Percentiles rank a stretch among this genome's conserved stretches.
Evolutionary conservation across 2,888 invertebrate genomes (phyloP).

Genomic region (Leptinotarsa tumamoca): DNA sequence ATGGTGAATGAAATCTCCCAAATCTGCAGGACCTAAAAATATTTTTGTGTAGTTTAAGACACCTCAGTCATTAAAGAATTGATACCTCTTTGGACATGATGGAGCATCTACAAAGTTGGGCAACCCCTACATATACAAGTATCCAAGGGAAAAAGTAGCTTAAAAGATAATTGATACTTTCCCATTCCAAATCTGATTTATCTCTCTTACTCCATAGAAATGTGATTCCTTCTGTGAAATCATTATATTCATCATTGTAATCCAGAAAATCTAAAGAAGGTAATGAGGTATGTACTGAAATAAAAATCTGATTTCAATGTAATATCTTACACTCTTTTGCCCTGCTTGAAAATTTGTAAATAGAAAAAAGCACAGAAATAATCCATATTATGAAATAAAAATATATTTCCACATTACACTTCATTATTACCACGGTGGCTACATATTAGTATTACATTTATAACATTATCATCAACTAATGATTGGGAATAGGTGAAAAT

Average conservation of each 20-base stretch:
- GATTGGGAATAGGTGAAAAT: too few relatives aligned
- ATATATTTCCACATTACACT: slow-evolving; percentile 45
- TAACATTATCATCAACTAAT: too few relatives aligned
- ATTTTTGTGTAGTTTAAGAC: background rate
- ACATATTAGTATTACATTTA: too few relatives aligned
- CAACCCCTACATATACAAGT: slow-evolving; percentile 69
- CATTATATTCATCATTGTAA: slow-evolving; percentile 66
- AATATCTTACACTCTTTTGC: slow-evolving; percentile 60
- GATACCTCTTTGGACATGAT: slow-evolving; percentile 38
- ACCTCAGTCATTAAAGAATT: background rate
- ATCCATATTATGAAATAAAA: slow-evolving; percentile 71
- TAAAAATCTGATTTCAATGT: background rate
- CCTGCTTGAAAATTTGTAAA: slow-evolving; percentile 69
- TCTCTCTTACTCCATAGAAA: slow-evolving; percentile 72
- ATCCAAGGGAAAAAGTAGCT: slow-evolving; percentile 70
- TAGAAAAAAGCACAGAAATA: slow-evolving; percentile 69
- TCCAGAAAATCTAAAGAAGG: slow-evolving; percentile 63
- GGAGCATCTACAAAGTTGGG: slow-evolving; percentile 67
- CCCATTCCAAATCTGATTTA: slow-evolving; percentile 80
- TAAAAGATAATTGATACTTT: slow-evolving; percentile 72
- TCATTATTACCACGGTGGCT: background rate
- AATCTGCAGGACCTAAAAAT: slow-evolving; percentile 66
- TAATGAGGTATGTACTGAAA: slow-evolving; percentile 12
- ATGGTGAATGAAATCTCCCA: slow-evolving; percentile 71
- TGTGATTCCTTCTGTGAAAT: slow-evolving; percentile 72